Conservation (phyloP, 2,113 vertebrate genomes). For the Ochotona princeps region DNA sequence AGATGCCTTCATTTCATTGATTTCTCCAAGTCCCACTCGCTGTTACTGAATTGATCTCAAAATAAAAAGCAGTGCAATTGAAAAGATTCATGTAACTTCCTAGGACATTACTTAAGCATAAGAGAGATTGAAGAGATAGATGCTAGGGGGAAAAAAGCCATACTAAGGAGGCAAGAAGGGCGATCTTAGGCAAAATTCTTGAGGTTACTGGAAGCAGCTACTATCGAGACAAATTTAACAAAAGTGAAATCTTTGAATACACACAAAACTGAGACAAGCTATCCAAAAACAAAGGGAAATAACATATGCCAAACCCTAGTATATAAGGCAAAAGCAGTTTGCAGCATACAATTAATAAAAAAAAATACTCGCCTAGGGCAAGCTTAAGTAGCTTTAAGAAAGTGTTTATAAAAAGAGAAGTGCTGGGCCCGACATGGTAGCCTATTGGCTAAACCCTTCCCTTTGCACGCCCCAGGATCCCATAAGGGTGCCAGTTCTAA, state of each 20-base stretch:
- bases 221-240: not conserved
- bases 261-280: not conserved
- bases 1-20: not conserved
- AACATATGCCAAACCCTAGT: not conserved
- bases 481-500: too few relatives aligned
- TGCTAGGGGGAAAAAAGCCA: rapidly evolving
- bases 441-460: too few relatives aligned
- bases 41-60: not conserved
- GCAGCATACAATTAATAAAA: not conserved
- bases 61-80: not conserved
- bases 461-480: too few relatives aligned
- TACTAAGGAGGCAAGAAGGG: not conserved
- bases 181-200: not conserved
- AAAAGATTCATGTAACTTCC: not conserved
- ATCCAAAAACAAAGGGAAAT: not conserved
- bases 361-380: not conserved
- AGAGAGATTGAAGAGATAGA: too few relatives aligned
- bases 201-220: not conserved
- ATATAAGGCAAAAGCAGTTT: not conserved
- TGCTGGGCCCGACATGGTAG: too few relatives aligned
- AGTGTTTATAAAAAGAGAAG: too few relatives aligned
- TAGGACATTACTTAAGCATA: not conserved
- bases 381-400: not conserved
- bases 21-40: not conserved
- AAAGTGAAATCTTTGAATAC: not conserved